These are phyloP conservation scores for Cerastoderma edule DNA, from an alignment of 2,888 invertebrate species.

Conservation along the genomic window DNA sequence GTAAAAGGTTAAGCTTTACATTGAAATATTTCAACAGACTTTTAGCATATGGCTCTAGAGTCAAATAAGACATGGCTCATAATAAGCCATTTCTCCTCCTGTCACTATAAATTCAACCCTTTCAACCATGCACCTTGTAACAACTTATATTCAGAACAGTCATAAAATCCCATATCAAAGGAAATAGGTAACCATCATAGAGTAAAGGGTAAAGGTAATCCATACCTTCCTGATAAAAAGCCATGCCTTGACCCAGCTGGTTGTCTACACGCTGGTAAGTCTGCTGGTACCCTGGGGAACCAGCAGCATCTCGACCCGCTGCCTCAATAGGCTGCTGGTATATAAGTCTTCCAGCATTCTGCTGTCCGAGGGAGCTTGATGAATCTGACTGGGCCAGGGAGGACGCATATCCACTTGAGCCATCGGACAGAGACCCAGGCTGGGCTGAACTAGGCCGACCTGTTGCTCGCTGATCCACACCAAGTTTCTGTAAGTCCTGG, in stretches of 20 bases:
- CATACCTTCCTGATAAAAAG: constrained; percentile 46
- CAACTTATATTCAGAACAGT: too few relatives aligned
- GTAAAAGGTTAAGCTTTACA: too few relatives aligned
- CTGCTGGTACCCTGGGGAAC: constrained; percentile 29
- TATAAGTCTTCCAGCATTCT: background rate
- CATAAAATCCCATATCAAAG: too few relatives aligned
- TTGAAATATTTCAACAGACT: too few relatives aligned
- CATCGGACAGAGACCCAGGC: constrained; percentile 18
- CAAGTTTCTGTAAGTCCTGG: constrained; percentile 46
- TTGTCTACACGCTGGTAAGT: constrained; percentile 37
- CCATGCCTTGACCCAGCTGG: constrained; percentile 4
- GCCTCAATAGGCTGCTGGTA: constrained; percentile 14
- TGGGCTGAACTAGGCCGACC: constrained; percentile 26
- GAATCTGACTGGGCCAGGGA: constrained; percentile 39
- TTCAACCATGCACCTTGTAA: too few relatives aligned
- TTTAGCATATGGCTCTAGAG: too few relatives aligned
- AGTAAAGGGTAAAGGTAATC: background rate
- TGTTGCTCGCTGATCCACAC: constrained; percentile 35
- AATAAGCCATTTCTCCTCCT: too few relatives aligned
- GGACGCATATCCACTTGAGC: constrained; percentile 12
- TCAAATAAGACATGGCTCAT: too few relatives aligned
- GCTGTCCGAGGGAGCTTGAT: constrained; percentile 38
- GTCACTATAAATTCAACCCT: too few relatives aligned
- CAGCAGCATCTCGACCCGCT: constrained; percentile 30
- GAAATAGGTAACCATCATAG: too few relatives aligned